These are phyloP conservation scores for Chroicocephalus ridibundus DNA, from an alignment of 2,113 vertebrate species.

Conservation along the genomic window DNA sequence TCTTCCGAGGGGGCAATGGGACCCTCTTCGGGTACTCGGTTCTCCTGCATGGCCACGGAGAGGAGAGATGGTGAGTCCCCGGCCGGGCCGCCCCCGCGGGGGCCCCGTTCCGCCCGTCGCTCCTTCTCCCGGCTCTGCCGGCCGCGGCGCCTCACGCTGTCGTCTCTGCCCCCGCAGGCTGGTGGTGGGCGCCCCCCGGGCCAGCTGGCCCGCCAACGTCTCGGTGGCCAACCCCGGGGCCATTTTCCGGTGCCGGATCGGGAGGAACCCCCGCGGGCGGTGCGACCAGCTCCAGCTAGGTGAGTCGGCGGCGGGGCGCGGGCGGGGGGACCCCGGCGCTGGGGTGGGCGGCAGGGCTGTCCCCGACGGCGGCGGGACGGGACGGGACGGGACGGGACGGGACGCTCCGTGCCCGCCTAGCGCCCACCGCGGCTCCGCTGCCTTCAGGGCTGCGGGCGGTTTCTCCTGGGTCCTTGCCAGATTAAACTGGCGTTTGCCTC, in stretches of 20 bases:
- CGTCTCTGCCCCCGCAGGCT: conserved; percentile 75
- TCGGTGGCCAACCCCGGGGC: conserved; percentile 81
- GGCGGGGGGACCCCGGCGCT: background rate
- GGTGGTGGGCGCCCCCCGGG: conserved; percentile 86
- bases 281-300: conserved; percentile 77
- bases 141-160: background rate
- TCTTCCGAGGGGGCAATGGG: conserved; percentile 74
- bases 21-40: conserved; percentile 93
- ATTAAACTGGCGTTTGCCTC: background rate
- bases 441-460: background rate
- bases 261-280: conserved; percentile 30
- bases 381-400: background rate
- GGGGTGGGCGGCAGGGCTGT: background rate
- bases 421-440: background rate
- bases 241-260: conserved; percentile 83
- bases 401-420: background rate
- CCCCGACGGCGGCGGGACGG: background rate
- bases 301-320: conserved; percentile 58
- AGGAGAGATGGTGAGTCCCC: conserved; percentile 81
- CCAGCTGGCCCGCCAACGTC: conserved; percentile 68
- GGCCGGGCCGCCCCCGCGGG: background rate
- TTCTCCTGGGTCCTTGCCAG: background rate
- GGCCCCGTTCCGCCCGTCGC: background rate
- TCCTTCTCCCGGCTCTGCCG: background rate
- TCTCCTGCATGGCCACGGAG: conserved; percentile 80